A percentile compares a stretch with the other conserved stretches of the same genome.
Conservation (phyloP, 2,888 invertebrate genomes). For the Diachrysia chrysitis region DNA sequence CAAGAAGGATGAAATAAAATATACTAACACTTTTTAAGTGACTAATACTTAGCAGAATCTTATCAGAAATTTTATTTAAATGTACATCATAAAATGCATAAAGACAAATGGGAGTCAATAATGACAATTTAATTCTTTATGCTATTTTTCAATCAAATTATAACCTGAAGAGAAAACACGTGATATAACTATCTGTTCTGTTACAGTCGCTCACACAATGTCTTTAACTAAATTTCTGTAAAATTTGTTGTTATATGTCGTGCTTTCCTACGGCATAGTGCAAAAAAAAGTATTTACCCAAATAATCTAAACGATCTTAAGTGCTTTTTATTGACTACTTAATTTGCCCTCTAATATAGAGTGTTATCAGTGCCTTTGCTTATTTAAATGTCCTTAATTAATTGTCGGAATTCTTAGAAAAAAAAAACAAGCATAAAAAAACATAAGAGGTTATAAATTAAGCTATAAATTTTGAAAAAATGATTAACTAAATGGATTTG, state of each 20-base stretch:
- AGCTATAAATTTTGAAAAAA: constrained; percentile 37
- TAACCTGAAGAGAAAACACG: constrained; percentile 19
- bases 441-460: constrained; percentile 27
- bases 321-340: not conserved
- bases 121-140: constrained; percentile 4
- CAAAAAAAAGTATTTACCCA: not conserved
- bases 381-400: too few species aligned
- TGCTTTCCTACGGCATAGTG: not conserved
- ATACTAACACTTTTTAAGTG: not conserved
- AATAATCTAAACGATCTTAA: not conserved
- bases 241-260: not conserved
- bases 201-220: constrained; percentile 38
- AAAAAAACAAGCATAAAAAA: constrained; percentile 17
- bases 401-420: constrained; percentile 17
- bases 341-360: not conserved
- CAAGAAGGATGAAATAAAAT: too few species aligned
- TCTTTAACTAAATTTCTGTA: not conserved
- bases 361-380: not conserved
- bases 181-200: constrained; percentile 21
- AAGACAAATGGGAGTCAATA: constrained; percentile 1
- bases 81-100: too few species aligned
- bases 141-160: constrained; percentile 14
- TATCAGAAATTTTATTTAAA: not conserved
- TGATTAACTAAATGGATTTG: constrained; percentile 26
- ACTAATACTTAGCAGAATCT: too few species aligned